These are phyloP conservation scores for Gambusia holbrooki DNA, from an alignment of 2,113 vertebrate genomes.

Conservation along the genomic window DNA sequence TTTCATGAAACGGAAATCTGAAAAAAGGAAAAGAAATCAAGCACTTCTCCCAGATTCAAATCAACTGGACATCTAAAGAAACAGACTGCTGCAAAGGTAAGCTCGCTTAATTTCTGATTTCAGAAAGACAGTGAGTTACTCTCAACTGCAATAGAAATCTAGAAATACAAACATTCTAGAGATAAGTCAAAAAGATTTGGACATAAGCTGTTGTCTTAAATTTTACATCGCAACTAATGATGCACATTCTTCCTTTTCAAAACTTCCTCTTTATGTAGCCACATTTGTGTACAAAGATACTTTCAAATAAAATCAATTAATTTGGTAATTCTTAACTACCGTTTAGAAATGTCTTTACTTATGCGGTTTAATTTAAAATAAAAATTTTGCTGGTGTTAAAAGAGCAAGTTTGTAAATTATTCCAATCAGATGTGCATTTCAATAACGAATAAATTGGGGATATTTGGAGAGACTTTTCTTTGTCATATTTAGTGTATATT, in stretches of 20 bases:
- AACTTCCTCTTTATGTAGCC: neutral
- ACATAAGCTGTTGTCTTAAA: neutral
- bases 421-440: neutral
- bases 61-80: neutral
- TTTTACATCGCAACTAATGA: neutral
- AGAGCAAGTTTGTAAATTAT: neutral
- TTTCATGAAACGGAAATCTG: neutral
- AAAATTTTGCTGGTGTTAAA: neutral
- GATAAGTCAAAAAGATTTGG: neutral
- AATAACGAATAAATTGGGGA: too few relatives aligned
- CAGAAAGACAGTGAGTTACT: neutral
- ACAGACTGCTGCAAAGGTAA: constrained; percentile 10
- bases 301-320: too few relatives aligned
- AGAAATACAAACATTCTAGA: neutral
- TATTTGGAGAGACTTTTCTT: too few relatives aligned
- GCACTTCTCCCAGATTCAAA: neutral
- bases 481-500: too few relatives aligned
- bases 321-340: too few relatives aligned
- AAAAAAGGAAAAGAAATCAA: neutral
- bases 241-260: neutral
- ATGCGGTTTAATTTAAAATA: neutral
- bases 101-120: neutral
- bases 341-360: too few relatives aligned
- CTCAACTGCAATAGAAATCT: neutral
- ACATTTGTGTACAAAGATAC: neutral